Conservation (phyloP, 2,113 vertebrate species). For the Odocoileus hemionus region DNA sequence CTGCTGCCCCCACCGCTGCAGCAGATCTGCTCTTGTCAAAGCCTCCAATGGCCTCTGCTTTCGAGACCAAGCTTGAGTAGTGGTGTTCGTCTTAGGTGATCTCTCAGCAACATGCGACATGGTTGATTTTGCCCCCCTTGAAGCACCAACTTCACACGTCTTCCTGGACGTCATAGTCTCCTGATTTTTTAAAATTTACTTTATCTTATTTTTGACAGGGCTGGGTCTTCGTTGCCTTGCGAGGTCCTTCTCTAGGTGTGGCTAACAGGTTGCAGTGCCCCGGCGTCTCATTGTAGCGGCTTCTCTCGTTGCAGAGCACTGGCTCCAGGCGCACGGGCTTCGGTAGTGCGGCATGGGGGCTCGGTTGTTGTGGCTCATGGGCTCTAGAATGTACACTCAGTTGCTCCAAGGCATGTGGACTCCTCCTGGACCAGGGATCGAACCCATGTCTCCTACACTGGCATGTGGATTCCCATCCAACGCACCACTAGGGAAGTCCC, state of each 20-base stretch:
- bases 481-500: background rate
- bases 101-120: background rate
- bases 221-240: background rate
- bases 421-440: background rate
- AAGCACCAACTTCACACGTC: background rate
- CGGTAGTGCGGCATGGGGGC: background rate
- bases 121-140: background rate
- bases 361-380: background rate
- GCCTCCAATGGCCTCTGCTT: background rate
- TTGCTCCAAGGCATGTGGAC: background rate
- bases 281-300: accelerated
- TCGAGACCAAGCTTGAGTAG: background rate
- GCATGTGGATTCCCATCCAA: background rate
- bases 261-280: background rate
- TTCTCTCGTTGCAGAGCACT: background rate
- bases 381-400: background rate
- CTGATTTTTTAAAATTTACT: background rate
- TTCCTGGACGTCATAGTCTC: background rate
- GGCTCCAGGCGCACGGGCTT: background rate
- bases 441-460: background rate
- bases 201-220: background rate
- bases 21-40: background rate
- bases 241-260: background rate
- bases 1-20: background rate
- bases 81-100: background rate